Percentiles rank a stretch among this genome's conserved stretches.
These are phyloP conservation scores for Acrocephalus kingi DNA, from an alignment of 2,113 vertebrate species.

Conservation along the genomic window DNA sequence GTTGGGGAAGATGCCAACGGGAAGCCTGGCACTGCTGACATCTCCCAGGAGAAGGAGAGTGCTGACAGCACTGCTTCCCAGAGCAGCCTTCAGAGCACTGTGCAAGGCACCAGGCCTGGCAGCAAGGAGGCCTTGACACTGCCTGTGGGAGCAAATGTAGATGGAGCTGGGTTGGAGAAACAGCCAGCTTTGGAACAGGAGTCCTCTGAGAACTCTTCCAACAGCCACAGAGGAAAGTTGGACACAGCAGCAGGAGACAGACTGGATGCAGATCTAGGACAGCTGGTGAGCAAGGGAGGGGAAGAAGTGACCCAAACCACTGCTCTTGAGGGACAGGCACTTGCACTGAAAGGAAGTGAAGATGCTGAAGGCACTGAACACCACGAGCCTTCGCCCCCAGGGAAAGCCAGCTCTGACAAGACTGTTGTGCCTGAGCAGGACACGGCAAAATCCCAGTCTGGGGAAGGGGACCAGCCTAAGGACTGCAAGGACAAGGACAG, in stretches of 20 bases:
- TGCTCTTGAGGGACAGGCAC: not conserved
- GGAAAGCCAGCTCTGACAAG: not conserved
- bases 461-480: constrained; percentile 12
- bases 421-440: constrained; percentile 22
- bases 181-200: not conserved
- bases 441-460: not conserved
- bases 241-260: not conserved
- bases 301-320: not conserved
- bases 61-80: not conserved
- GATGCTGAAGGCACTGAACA: not conserved
- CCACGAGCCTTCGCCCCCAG: not conserved
- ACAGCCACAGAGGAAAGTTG: not conserved
- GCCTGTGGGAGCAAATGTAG: fast-evolving
- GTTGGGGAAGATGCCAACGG: not conserved
- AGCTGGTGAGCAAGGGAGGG: not conserved
- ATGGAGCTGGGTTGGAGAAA: not conserved
- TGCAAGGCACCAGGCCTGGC: not conserved
- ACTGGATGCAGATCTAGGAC: constrained; percentile 9
- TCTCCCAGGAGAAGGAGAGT: not conserved
- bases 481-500: constrained; percentile 7
- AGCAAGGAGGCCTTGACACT: not conserved
- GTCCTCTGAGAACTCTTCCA: not conserved
- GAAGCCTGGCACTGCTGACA: not conserved
- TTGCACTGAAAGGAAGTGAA: not conserved
- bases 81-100: not conserved